Percentiles rank a stretch among this genome's conserved stretches.
Evolutionary conservation across 37 sponge, comb jelly and placozoan genomes (phyloP).

Genomic region (Dysidea cf. avara): DNA sequence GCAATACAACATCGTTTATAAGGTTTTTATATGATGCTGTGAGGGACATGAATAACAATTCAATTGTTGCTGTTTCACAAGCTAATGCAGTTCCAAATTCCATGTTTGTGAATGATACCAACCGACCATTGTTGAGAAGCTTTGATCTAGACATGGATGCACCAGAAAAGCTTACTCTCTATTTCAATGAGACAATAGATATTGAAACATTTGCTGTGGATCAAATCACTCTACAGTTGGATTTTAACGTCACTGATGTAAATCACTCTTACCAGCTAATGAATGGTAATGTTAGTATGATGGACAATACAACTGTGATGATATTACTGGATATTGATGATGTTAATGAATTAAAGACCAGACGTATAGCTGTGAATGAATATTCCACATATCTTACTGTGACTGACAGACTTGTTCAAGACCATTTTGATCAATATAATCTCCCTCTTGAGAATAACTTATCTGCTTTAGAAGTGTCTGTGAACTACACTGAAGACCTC

Average conservation of each 20-base stretch:
- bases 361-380: slow-evolving; percentile 57
- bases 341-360: slow-evolving; percentile 67
- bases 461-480: slow-evolving; percentile 43
- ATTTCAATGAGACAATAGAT: slow-evolving; percentile 87
- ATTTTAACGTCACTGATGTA: slow-evolving; percentile 17
- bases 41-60: slow-evolving; percentile 73
- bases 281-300: slow-evolving; percentile 38
- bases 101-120: slow-evolving; percentile 62
- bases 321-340: slow-evolving; percentile 45
- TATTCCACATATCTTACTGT: slow-evolving; percentile 53
- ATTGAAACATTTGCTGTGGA: slow-evolving; percentile 54
- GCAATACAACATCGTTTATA: slow-evolving; percentile 39
- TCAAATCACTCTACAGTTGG: slow-evolving; percentile 54
- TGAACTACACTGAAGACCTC: slow-evolving; percentile 57
- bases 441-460: slow-evolving; percentile 35
- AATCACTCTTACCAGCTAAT: slow-evolving; percentile 41
- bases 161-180: slow-evolving; percentile 47
- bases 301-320: slow-evolving; percentile 48
- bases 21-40: slow-evolving; percentile 48
- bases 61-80: slow-evolving; percentile 7
- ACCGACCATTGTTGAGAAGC: slow-evolving; percentile 44
- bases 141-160: slow-evolving; percentile 83
- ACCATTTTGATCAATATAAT: slow-evolving; percentile 53
- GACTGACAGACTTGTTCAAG: slow-evolving; percentile 42
- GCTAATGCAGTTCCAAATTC: slow-evolving; percentile 32